Percentiles rank a stretch among this genome's conserved stretches.
Evolutionary conservation across 2,888 invertebrate genomes (phyloP).

Genomic region (Cecidostiba fungosa): DNA sequence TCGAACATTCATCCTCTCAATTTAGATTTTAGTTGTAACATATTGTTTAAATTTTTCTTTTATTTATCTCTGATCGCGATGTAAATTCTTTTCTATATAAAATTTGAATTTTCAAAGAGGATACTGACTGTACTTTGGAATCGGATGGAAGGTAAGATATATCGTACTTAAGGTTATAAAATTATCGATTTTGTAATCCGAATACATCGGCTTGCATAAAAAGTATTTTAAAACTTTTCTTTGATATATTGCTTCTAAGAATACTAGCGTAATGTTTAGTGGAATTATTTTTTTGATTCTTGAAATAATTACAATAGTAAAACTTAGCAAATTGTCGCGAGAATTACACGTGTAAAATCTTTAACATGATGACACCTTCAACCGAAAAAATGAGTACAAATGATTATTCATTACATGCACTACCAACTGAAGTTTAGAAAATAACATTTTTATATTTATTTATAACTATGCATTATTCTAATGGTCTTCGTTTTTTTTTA

Average conservation of each 20-base stretch:
- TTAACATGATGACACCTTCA: slow-evolving; percentile 62
- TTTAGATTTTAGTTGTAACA: slow-evolving; percentile 21
- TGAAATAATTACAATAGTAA: neutral
- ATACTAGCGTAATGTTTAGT: neutral
- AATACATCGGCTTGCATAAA: slow-evolving; percentile 38
- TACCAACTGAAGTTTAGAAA: slow-evolving; percentile 62
- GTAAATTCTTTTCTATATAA: neutral
- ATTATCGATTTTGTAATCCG: slow-evolving; percentile 54
- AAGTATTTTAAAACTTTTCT: neutral
- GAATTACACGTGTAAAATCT: slow-evolving; percentile 42
- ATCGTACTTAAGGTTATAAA: slow-evolving; percentile 34
- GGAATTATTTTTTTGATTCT: slow-evolving; percentile 33
- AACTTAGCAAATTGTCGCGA: neutral
- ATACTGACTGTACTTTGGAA: neutral
- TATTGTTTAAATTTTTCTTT: slow-evolving; percentile 15
- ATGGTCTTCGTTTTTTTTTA: slow-evolving; percentile 40
- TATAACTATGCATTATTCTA: slow-evolving; percentile 19
- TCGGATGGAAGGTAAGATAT: slow-evolving; percentile 45
- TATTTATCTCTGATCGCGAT: slow-evolving; percentile 19
- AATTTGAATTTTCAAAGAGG: neutral
- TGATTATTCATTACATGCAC: slow-evolving; percentile 66
- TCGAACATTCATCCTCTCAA: slow-evolving; percentile 7
- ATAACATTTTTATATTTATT: neutral
- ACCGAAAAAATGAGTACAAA: slow-evolving; percentile 59
- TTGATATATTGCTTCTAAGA: neutral